A percentile compares a stretch with the other conserved stretches of the same genome.
These are phyloP conservation scores for Formicarius rufipectus DNA, from an alignment of 2,113 vertebrate genomes.

Conservation along the genomic window DNA sequence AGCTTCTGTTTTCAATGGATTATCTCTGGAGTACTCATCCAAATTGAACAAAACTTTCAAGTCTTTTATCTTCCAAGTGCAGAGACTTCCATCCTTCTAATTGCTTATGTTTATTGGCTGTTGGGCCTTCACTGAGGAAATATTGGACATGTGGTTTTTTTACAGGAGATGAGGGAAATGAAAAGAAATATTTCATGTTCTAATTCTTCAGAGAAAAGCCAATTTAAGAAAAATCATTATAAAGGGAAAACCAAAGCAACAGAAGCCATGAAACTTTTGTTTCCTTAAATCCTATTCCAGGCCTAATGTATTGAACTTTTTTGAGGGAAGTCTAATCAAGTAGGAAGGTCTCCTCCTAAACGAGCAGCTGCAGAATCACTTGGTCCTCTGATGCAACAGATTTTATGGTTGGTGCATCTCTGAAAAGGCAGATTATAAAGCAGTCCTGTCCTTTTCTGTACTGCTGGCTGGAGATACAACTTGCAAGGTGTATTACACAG, in stretches of 20 bases:
- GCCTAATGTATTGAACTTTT: neutral
- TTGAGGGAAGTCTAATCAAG: neutral
- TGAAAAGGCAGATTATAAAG: neutral
- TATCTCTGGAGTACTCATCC: neutral
- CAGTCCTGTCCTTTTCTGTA: neutral
- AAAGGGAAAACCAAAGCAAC: neutral
- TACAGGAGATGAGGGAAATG: constrained; percentile 20
- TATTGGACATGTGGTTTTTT: neutral
- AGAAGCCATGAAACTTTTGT: neutral
- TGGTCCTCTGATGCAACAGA: neutral
- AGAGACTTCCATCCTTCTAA: neutral
- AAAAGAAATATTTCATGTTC: neutral
- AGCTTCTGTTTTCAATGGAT: constrained; percentile 33
- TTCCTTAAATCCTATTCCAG: neutral
- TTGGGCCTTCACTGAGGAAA: neutral
- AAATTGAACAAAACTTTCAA: constrained; percentile 14
- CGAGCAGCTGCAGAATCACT: neutral
- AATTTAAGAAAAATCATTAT: neutral
- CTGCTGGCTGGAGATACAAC: neutral
- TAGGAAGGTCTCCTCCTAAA: neutral
- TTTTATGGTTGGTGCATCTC: neutral
- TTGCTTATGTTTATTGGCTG: constrained; percentile 17
- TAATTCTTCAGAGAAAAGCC: constrained; percentile 9
- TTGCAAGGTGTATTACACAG: neutral
- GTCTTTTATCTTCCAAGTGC: neutral